Percentiles rank a stretch among this genome's conserved stretches.
These are phyloP conservation scores for Drosophila erecta DNA, from an alignment of 1,140 invertebrate species.

Conservation along the genomic window DNA sequence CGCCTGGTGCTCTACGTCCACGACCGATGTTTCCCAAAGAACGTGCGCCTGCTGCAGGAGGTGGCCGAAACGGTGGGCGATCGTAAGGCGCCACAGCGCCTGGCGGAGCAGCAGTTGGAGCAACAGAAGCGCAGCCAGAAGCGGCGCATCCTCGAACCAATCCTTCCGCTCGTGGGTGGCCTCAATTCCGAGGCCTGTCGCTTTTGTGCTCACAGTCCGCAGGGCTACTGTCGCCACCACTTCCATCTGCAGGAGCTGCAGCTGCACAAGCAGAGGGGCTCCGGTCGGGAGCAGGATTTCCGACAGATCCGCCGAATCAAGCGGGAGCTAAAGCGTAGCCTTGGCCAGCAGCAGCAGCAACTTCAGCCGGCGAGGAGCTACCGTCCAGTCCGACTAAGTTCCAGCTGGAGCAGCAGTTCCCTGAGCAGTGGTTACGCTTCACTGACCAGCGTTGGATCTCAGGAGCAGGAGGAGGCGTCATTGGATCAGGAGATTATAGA, in stretches of 20 bases:
- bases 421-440: conserved; percentile 69
- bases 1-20: conserved; percentile 79
- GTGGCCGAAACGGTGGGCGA: conserved; percentile 78
- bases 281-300: conserved; percentile 52
- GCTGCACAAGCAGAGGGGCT: conserved; percentile 25
- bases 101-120: conserved; percentile 66
- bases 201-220: conserved; percentile 82
- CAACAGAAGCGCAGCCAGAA: conserved; percentile 63
- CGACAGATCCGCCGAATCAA: conserved; percentile 66
- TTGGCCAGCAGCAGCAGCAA: conserved; percentile 67
- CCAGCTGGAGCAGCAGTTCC: conserved; percentile 50
- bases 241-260: conserved; percentile 77
- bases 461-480: conserved; percentile 14
- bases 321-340: conserved; percentile 64
- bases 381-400: conserved; percentile 25
- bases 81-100: conserved; percentile 70
- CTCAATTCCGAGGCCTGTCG: conserved; percentile 68
- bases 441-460: conserved; percentile 21
- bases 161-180: conserved; percentile 55
- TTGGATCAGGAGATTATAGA: conserved; percentile 1
- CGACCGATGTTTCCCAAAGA: conserved; percentile 82
- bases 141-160: conserved; percentile 62
- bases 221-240: conserved; percentile 81
- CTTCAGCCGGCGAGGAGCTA: conserved; percentile 35
- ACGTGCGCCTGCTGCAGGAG: conserved; percentile 77